These are phyloP conservation scores for Metellina segmentata DNA, from an alignment of 2,888 invertebrate species.

Conservation along the genomic window DNA sequence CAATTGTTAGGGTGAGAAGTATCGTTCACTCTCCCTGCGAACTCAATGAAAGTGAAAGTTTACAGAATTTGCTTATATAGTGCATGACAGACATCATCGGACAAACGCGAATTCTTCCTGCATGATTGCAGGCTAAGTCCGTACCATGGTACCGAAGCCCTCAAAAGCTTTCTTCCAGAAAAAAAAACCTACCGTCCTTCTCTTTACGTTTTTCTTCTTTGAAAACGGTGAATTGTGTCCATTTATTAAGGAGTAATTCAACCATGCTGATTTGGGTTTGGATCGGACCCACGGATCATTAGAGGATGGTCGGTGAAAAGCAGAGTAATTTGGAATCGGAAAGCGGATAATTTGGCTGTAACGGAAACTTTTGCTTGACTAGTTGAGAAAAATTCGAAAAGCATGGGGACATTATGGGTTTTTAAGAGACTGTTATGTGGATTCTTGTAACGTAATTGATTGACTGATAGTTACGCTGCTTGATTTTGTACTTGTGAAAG, in stretches of 20 bases:
- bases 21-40: not conserved
- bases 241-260: conserved; percentile 42
- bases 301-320: not conserved
- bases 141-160: conserved; percentile 63
- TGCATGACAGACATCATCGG: conserved; percentile 63
- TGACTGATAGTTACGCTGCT: not conserved
- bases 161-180: conserved; percentile 43
- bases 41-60: conserved; percentile 61
- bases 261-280: conserved; percentile 16
- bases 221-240: conserved; percentile 22
- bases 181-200: not conserved
- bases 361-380: no score
- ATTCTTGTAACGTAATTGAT: not conserved
- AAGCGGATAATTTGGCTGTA: not conserved
- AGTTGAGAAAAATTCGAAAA: not conserved
- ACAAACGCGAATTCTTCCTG: conserved; percentile 62
- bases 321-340: not conserved
- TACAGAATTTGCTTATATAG: conserved; percentile 66
- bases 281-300: conserved; percentile 23
- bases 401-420: not conserved
- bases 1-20: not conserved
- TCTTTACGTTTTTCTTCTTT: not conserved
- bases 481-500: no score
- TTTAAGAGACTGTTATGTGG: not conserved
- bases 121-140: conserved; percentile 56